phyloP scores from a whole-genome alignment of 2,888 invertebrate species.

The Elgonia sp. region DNA sequence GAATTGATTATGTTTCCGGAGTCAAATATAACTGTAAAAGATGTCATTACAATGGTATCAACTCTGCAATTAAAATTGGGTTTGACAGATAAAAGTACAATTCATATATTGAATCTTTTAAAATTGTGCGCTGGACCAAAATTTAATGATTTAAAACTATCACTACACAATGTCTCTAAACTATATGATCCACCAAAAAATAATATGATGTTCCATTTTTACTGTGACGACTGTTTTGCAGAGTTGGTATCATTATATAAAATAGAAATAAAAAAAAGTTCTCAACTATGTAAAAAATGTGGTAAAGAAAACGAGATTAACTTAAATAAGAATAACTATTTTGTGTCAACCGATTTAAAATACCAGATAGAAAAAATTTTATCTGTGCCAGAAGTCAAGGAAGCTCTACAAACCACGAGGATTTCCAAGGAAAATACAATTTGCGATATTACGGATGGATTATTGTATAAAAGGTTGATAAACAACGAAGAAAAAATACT shows the following conservation, averaged over 20 bases:
- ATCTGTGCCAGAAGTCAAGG: neutral
- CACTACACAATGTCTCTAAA: neutral
- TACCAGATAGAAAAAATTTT: neutral
- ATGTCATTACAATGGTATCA: constrained; percentile 33
- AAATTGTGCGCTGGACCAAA: constrained; percentile 30
- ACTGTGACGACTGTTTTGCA: neutral
- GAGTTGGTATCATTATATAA: constrained; percentile 3
- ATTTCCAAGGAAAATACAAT: neutral
- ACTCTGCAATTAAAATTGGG: constrained; percentile 20
- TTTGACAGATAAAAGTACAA: constrained; percentile 10
- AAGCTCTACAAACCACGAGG: neutral
- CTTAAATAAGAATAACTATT: neutral
- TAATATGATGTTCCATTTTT: neutral
- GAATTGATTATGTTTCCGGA: constrained; percentile 23
- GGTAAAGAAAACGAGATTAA: neutral
- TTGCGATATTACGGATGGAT: neutral
- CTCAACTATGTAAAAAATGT: neutral
- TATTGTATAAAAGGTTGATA: neutral
- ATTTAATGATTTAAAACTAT: neutral
- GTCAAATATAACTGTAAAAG: constrained; percentile 16
- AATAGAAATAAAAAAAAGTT: neutral
- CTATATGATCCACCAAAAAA: neutral
- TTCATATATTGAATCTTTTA: constrained; percentile 12
- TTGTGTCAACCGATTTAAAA: neutral
- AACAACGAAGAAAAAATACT: neutral